Base-by-base conservation (phyloP, 1,140 invertebrate genomes). In the Harlomillsia oculata region DNA sequence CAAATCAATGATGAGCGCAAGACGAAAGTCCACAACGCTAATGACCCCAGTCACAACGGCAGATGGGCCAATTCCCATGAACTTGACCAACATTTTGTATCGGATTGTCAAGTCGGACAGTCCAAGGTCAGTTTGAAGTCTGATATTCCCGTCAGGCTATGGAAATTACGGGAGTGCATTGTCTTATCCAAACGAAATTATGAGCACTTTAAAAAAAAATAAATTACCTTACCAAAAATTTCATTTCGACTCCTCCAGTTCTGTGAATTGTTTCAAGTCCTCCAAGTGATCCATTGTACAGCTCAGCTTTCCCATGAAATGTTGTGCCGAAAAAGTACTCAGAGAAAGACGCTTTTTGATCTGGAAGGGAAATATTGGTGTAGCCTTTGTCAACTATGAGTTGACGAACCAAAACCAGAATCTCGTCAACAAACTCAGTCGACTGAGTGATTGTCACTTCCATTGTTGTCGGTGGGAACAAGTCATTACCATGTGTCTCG, bases 11-110 rank as follows among this genome's bases (percentile, higher is more conserved):
- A 53, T 39, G 32, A 55, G 21, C 0, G 16, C 16, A 1, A 62
- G 1, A 5, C 36, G 54, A 9, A 62, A 16, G 20, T 21, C 3
- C 14, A 62, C 54, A 23, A 23, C 1, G 11, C 30, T 44, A 14
- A 62, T 13, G 11, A 18, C 34, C 39, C 55, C 59, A 28, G 37
- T 41, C 1, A 62, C 45, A 9, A 28, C 40, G n/a, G 25, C 45
- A 4, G 20, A 6, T n/a, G 59, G 59, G 5, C 59, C 59, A 11
- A 62, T 34, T 11, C 50, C 29, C 59, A 62, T 56, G 26, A 60
- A 60, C 21, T 49, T 51, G 6, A 52, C 59, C 16, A 14, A 28
- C 28, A 52, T 40, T 13, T 21, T 14, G 16, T 44, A 52, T 5
- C 43, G 26, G 11, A 62, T 44, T 9, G 28, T 32, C 11, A 20